These are phyloP conservation scores for Hozukius guyotensis DNA, from an alignment of 2,797 vertebrate species.

Conservation along the genomic window DNA sequence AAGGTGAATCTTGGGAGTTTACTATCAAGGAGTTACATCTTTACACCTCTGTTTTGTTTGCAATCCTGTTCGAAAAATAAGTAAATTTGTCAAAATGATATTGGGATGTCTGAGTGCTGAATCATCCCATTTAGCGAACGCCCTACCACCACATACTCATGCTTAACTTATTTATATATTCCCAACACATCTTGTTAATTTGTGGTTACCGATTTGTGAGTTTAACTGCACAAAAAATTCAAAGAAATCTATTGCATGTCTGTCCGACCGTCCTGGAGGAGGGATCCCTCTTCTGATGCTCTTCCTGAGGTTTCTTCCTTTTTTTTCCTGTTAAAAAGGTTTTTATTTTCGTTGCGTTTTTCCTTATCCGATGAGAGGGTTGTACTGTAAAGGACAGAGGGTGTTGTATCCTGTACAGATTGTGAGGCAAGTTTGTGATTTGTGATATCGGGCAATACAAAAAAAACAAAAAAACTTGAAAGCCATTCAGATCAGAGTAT, in stretches of 20 bases:
- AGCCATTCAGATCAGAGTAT: background rate
- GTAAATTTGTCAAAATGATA: background rate
- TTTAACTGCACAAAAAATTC: background rate
- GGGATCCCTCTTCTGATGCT: no score
- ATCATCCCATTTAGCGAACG: background rate
- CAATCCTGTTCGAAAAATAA: background rate
- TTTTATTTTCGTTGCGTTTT: no score
- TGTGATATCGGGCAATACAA: no score
- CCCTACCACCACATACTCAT: background rate
- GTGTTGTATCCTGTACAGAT: no score
- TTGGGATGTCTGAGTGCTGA: background rate
- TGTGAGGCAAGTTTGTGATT: no score
- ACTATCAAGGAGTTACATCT: background rate
- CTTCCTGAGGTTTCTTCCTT: no score
- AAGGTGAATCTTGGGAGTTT: background rate
- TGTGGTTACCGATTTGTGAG: background rate
- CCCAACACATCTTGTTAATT: conserved; percentile 8
- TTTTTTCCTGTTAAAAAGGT: no score
- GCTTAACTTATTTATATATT: conserved; percentile 5
- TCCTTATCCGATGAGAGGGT: no score
- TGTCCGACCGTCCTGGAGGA: no score
- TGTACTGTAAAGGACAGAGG: no score
- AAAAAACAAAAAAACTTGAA: no score
- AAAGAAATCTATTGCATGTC: background rate
- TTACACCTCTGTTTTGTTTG: background rate